Evolutionary conservation across 2,888 invertebrate species (phyloP), one percentile per base, ranked within the genome.

Genomic region (Andrena minutula): DNA sequence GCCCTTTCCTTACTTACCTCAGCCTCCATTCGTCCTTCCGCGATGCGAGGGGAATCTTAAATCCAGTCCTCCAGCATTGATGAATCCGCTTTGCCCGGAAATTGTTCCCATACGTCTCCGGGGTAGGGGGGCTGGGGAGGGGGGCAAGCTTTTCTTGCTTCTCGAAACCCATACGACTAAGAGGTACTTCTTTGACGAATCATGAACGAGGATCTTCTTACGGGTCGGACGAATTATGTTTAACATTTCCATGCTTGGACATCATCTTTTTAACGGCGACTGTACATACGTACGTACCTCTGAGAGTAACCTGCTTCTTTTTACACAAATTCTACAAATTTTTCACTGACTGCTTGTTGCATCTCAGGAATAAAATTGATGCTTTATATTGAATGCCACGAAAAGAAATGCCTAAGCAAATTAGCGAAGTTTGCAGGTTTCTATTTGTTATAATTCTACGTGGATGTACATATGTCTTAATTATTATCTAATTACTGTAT

Each of bases 71-170:
- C 84, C 83, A 90, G 90, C 91, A 91, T 91, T 89, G 91, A 91
- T 90, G 90, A 91, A 91, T 91, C 90, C 90, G 90, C 89, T 90
- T 91, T 88, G 85, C 86, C 87, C 88, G 89, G 90, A 91, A 90
- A 91, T 90, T 91, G 90, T 91, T 90, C 91, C 87, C 90, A 90
- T 91, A 90, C 90, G 90, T 91, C 91, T 90, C 84, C 86, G 83
- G 4, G 5, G 65, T 75, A 83, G 70, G 82, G 8, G 84, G 65
- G 77, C 82, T 70, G 32, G 83, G 3, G 41, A 81, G 2, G 84
- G 63, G 79, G 84, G 72, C 86, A 83, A 88, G 89, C 80, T 83
- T 78, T 81, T 82, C 84, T 79, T 79, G 68, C 79, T 71, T 73
- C 82, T 56, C 71, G 84, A 77, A 85, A 88, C 81, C 79, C 64